Evolutionary conservation across 1,140 invertebrate genomes (phyloP), one percentile per base, ranked within the genome.

Genomic region (Choristoneura fumiferana): DNA sequence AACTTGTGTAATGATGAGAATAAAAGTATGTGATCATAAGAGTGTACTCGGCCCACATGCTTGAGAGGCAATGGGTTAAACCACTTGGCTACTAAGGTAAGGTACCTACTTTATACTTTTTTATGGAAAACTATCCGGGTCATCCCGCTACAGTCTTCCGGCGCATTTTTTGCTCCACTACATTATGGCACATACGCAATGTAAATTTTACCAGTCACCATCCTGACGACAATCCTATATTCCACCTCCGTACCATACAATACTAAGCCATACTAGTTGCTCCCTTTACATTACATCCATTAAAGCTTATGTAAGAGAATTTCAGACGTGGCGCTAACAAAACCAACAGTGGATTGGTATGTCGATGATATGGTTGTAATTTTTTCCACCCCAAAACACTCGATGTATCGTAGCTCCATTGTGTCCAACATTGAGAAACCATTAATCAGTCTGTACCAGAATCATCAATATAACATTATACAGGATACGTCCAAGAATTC

Each of bases 401-500:
- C 67, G 72, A 60, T 65, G 76, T 70, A 63, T 33, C 53, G 67
- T 61, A 69, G 69, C 61, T 70, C 74, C 63, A 87, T 87, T 87
- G 82, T 85, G 76, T 75, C 72, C 68, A 75, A 77, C 67, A 78
- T 72, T 69, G 74, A 63, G 69, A 62, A 65, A 79, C 74, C 84
- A 87, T 87, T 87, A 85, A 87, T 87, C 84, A 85, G 84, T 85
- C 84, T 87, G 78, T 80, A 71, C 76, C 57, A 75, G 81, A 80
- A 84, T 81, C 84, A 87, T 87, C 84, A 87, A 87, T 87, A 87
- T 83, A 87, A 70, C 76, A 87, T 87, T 85, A 81, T 81, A 73
- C 73, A 76, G 64, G 73, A 81, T 81, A 81, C 82, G 82, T 84
- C 80, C 80, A 78, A 81, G 77, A 73, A 82, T 84, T 81, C 74